Percentiles rank a stretch among this genome's conserved stretches.
phyloP scores from a whole-genome alignment of 1,140 invertebrate species.

The Helicoverpa armigera region DNA sequence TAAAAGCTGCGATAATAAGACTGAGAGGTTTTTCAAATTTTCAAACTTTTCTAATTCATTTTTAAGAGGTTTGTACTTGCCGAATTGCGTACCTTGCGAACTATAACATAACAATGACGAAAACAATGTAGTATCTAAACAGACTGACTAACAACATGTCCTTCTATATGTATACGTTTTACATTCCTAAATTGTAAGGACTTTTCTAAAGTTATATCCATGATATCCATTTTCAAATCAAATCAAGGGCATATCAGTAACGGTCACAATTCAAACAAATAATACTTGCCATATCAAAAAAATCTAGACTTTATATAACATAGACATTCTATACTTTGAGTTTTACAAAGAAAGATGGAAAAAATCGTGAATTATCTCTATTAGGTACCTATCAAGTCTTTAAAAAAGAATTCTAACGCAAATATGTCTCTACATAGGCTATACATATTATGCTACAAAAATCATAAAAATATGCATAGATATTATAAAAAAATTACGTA shows the following conservation, averaged over 20 bases:
- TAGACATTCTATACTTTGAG: background rate
- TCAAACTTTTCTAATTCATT: constrained; percentile 74
- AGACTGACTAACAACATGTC: constrained; percentile 59
- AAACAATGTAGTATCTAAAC: constrained; percentile 57
- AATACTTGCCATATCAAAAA: constrained; percentile 38
- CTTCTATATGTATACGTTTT: constrained; percentile 63
- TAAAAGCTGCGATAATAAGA: constrained; percentile 68
- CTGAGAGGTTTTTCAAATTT: constrained; percentile 73
- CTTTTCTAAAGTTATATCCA: constrained; percentile 36
- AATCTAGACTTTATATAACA: background rate
- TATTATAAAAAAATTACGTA: constrained; percentile 56
- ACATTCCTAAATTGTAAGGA: constrained; percentile 55
- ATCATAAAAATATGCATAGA: constrained; percentile 21
- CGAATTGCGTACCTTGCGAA: constrained; percentile 20
- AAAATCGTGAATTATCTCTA: constrained; percentile 5
- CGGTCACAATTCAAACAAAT: background rate
- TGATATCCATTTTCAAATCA: constrained; percentile 24
- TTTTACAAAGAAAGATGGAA: background rate
- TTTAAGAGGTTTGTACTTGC: constrained; percentile 48
- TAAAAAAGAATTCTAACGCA: background rate
- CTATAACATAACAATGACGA: constrained; percentile 49
- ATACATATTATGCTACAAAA: constrained; percentile 29
- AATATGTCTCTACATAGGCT: background rate
- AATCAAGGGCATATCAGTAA: constrained; percentile 33
- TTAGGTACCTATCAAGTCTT: background rate